Evolutionary conservation across 1,140 invertebrate genomes (phyloP).

Genomic region (Hycleus cichorii): DNA sequence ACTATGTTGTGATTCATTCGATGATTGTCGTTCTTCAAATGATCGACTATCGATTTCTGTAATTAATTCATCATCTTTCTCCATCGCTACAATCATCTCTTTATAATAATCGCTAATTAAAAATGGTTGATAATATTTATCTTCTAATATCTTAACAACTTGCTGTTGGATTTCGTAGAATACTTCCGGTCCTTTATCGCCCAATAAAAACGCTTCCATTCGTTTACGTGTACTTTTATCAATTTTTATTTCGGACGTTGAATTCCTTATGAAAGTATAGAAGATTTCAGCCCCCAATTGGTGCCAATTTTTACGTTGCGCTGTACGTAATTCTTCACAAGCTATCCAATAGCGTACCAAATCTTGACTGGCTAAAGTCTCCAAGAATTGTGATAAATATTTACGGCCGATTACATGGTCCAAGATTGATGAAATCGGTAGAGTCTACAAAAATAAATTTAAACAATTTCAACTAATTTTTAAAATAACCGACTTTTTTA

Average conservation of each 20-base stretch:
- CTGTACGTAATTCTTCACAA: constrained; percentile 74
- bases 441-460: constrained; percentile 37
- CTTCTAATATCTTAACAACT: constrained; percentile 69
- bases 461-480: neutral
- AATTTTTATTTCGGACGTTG: constrained; percentile 70
- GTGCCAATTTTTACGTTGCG: constrained; percentile 68
- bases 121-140: constrained; percentile 85
- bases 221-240: constrained; percentile 67
- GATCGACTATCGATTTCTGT: constrained; percentile 32
- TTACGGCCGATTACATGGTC: constrained; percentile 62
- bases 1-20: constrained; percentile 45
- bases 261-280: constrained; percentile 76
- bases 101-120: constrained; percentile 79
- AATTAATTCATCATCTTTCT: constrained; percentile 53
- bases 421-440: constrained; percentile 58
- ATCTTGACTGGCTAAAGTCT: constrained; percentile 71
- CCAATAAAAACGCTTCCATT: constrained; percentile 78
- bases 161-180: constrained; percentile 80
- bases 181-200: constrained; percentile 80
- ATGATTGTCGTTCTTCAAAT: constrained; percentile 48
- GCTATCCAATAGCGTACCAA: constrained; percentile 78
- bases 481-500: constrained; percentile 17
- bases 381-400: constrained; percentile 72
- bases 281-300: constrained; percentile 85
- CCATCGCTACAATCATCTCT: constrained; percentile 61